Evolutionary conservation across 1,140 invertebrate species (phyloP), one percentile per base, ranked within the genome.

Genomic region (Acromyrmex echinatior): DNA sequence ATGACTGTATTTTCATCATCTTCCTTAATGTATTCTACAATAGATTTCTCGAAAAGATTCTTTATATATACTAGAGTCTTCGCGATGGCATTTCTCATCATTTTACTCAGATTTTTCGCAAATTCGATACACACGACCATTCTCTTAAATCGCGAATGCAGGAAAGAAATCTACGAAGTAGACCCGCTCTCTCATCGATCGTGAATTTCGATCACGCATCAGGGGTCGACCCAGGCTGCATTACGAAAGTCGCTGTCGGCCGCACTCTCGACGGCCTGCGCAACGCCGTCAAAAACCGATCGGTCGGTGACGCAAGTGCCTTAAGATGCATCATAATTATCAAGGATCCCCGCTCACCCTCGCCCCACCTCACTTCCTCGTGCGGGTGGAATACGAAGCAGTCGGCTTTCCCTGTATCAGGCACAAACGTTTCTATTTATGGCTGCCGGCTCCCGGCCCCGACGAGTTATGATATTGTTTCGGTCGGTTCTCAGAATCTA

Each of bases 381-480:
- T 87, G 87, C 90, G 88, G 87, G 84, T 92, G 89, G 93, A 93
- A 93, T 93, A 92, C 90, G 90, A 94, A 93, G 45, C 87, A 88
- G 86, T 51, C 73, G 62, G 71, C 70, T 84, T 85, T 70, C 82
- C 87, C 87, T 89, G 89, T 88, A 92, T 93, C 90, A 91, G 92
- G 89, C 87, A 90, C 86, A 87, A 81, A 91, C 91, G 88, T 93
- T 91, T 93, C 93, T 93, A 94, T 95, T 95, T 95, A 95, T 93
- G 92, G 92, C 85, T 79, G 90, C 92, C 73, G 91, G 91, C 91
- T 93, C 88, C 92, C 91, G 91, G 92, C 92, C 91, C 87, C 88
- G 84, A 94, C 92, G 93, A 95, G 93, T 95, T 95, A 95, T 95
- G 95, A 95, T 95, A 95, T 95, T 95, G 94, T 95, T 95, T 93